Evolutionary conservation across 1,140 invertebrate species (phyloP).

Genomic region (Cheumatopsyche charites): DNA sequence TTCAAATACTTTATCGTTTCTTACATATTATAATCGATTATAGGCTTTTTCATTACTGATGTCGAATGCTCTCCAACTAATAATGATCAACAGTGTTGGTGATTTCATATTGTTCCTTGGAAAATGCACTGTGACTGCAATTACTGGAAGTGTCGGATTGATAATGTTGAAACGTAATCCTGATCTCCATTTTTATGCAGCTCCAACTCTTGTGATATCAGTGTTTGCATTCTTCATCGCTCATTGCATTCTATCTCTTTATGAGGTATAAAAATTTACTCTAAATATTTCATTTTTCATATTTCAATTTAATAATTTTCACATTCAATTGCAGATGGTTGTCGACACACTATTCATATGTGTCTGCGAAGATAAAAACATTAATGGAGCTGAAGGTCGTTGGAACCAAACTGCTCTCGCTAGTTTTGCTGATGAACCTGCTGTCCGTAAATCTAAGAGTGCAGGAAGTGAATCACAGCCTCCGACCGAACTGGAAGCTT

Average conservation of each 20-base stretch:
- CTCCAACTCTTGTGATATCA: slow-evolving; percentile 85
- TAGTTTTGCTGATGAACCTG: slow-evolving; percentile 60
- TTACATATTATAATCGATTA: too few species aligned
- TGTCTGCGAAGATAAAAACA: slow-evolving; percentile 84
- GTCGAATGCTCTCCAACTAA: slow-evolving; percentile 84
- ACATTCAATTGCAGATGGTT: slow-evolving; percentile 91
- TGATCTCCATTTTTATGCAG: slow-evolving; percentile 79
- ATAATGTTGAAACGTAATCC: slow-evolving; percentile 76
- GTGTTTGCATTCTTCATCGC: slow-evolving; percentile 92
- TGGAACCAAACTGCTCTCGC: slow-evolving; percentile 70
- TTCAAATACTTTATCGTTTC: background rate
- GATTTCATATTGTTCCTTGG: slow-evolving; percentile 94
- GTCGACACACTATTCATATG: slow-evolving; percentile 94
- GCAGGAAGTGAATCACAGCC: slow-evolving; percentile 34
- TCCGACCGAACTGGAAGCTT: slow-evolving; percentile 36
- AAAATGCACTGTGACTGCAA: slow-evolving; percentile 85
- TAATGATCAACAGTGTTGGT: slow-evolving; percentile 91
- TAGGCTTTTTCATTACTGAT: slow-evolving; percentile 85
- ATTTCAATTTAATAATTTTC: slow-evolving; percentile 44
- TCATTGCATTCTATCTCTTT: slow-evolving; percentile 90
- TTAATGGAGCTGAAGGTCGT: slow-evolving; percentile 67
- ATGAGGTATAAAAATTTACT: slow-evolving; percentile 73
- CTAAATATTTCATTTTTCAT: background rate
- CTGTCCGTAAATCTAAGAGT: slow-evolving; percentile 22
- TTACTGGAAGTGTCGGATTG: slow-evolving; percentile 75